These are phyloP conservation scores for Solea solea DNA, from an alignment of 2,113 vertebrate species.

Conservation along the genomic window DNA sequence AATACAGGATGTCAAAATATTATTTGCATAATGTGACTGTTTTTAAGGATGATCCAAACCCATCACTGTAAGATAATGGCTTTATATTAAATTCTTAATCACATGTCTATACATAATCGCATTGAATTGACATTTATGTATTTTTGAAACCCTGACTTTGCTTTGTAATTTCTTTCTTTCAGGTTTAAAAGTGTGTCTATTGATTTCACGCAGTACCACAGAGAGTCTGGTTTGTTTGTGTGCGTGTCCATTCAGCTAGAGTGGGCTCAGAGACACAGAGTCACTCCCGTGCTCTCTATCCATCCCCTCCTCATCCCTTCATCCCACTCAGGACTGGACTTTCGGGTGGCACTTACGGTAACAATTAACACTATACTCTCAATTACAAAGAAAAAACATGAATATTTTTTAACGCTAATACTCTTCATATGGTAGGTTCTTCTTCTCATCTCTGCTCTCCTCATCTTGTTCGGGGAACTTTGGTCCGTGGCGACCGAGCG, in stretches of 20 bases:
- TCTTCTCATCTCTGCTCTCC: constrained; percentile 75
- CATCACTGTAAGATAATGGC: too few relatives aligned
- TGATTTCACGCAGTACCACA: constrained; percentile 83
- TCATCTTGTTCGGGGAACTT: constrained; percentile 69
- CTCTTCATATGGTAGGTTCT: constrained; percentile 61
- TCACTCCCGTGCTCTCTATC: constrained; percentile 65
- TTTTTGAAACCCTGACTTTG: neutral
- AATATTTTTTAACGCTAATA: too few relatives aligned
- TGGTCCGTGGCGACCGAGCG: constrained; percentile 54
- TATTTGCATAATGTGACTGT: neutral
- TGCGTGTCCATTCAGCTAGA: constrained; percentile 74
- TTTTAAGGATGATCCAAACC: neutral
- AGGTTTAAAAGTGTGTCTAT: constrained; percentile 73
- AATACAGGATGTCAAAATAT: neutral
- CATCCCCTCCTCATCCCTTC: constrained; percentile 72
- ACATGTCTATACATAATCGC: too few relatives aligned
- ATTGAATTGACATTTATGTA: too few relatives aligned
- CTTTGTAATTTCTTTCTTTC: constrained; percentile 7
- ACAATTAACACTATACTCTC: neutral
- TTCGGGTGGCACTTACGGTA: constrained; percentile 75
- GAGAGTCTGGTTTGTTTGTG: constrained; percentile 74
- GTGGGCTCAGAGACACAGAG: constrained; percentile 22
- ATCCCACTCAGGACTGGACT: constrained; percentile 57
- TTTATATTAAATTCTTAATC: too few relatives aligned
- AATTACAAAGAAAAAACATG: neutral